phyloP scores from a whole-genome alignment of 2,113 vertebrate species.

The Camelus bactrianus region DNA sequence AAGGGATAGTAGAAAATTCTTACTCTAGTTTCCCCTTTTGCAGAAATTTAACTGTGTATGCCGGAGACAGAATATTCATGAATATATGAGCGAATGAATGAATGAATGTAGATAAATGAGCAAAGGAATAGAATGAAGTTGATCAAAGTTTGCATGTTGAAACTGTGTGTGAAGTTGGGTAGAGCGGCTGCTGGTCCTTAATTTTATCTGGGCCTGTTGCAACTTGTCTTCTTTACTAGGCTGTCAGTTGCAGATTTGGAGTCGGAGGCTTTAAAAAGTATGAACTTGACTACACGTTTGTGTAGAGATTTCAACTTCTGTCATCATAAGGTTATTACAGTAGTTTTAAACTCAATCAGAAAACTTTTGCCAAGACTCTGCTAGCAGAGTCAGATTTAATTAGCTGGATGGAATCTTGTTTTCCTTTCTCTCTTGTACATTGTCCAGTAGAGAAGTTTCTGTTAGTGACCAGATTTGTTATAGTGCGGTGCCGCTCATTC shows the following conservation, averaged over 20 bases:
- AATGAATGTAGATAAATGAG: neutral
- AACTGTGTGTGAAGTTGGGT: neutral
- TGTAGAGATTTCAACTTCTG: constrained; percentile 10
- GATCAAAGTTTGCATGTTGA: neutral
- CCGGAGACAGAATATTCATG: neutral
- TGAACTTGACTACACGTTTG: neutral
- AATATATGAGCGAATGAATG: neutral
- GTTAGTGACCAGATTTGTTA: neutral
- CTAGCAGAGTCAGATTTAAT: neutral
- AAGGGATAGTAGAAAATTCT: neutral
- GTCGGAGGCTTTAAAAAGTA: neutral
- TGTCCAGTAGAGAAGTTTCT: neutral
- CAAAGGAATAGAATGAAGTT: neutral
- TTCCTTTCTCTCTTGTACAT: neutral
- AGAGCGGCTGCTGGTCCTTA: neutral
- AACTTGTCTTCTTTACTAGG: neutral
- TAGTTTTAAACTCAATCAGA: neutral
- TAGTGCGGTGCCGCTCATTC: neutral
- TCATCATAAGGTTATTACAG: neutral
- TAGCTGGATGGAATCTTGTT: neutral
- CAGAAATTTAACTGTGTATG: neutral
- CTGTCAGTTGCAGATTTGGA: neutral
- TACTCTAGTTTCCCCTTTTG: neutral
- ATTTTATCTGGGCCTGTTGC: neutral
- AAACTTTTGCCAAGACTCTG: constrained; percentile 29